These are phyloP conservation scores for Pundamilia nyererei DNA, from an alignment of 2,113 vertebrate species.

Conservation along the genomic window DNA sequence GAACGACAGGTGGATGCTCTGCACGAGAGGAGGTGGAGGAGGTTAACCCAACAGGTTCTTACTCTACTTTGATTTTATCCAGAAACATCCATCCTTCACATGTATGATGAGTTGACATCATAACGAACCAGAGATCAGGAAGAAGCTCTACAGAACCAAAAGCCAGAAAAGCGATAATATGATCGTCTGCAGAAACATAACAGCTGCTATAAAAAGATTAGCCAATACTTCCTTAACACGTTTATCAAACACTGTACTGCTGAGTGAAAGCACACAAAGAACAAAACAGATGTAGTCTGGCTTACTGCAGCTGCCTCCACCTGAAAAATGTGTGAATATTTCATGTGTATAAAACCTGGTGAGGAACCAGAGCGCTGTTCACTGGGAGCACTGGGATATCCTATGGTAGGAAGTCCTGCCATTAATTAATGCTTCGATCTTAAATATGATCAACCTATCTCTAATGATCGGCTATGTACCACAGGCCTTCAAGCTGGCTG, in stretches of 20 bases:
- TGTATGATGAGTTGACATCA: neutral
- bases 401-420: neutral
- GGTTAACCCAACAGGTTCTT: neutral
- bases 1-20: conserved; percentile 99
- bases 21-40: neutral
- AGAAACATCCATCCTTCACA: neutral
- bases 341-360: neutral
- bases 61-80: neutral
- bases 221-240: neutral
- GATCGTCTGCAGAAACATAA: neutral
- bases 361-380: neutral
- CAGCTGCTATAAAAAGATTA: neutral
- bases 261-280: neutral
- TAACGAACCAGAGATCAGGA: neutral
- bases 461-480: fast-evolving
- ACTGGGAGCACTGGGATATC: neutral
- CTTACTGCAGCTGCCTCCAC: neutral
- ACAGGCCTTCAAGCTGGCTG: neutral
- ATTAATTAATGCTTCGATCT: neutral
- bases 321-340: neutral
- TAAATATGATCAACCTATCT: neutral
- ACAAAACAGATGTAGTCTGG: neutral
- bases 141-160: neutral
- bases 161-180: neutral
- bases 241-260: neutral